Conservation (phyloP, 2,888 invertebrate genomes). For the Ypsolopha sequella region DNA sequence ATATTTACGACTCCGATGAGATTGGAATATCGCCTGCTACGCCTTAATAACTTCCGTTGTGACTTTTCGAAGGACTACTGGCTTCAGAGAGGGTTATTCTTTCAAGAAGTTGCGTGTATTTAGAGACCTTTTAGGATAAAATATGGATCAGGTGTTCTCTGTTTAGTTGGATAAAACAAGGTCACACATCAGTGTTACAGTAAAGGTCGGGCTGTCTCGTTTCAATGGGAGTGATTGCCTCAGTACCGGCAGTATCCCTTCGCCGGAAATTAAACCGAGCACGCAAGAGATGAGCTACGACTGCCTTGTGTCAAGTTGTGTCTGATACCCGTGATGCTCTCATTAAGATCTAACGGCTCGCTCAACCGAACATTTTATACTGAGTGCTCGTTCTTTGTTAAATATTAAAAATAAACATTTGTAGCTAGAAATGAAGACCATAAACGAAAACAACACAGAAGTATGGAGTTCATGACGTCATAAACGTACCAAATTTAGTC, state of each 20-base stretch:
- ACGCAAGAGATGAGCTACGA: constrained; percentile 22
- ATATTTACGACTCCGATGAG: constrained; percentile 40
- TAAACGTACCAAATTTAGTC: background rate
- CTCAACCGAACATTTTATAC: too few species aligned
- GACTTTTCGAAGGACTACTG: constrained; percentile 16
- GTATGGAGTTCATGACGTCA: too few species aligned
- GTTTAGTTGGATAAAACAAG: too few species aligned
- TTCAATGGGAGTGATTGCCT: constrained; percentile 22
- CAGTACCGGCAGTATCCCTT: constrained; percentile 9
- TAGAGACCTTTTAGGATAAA: too few species aligned
- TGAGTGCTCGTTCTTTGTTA: too few species aligned
- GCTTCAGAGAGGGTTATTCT: constrained; percentile 19
- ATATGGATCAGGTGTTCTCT: too few species aligned
- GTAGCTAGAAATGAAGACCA: too few species aligned
- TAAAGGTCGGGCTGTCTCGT: constrained; percentile 9
- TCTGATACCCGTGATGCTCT: background rate
- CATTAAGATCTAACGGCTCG: background rate
- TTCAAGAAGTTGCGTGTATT: background rate
- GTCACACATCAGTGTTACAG: too few species aligned
- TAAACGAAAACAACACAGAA: too few species aligned
- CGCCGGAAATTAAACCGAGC: constrained; percentile 33
- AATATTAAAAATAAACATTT: too few species aligned
- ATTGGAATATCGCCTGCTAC: constrained; percentile 33
- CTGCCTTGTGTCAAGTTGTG: constrained; percentile 10
- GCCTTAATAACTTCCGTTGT: constrained; percentile 32